phyloP scores from a whole-genome alignment of 2,113 vertebrate genomes.

The Rynchops niger region DNA sequence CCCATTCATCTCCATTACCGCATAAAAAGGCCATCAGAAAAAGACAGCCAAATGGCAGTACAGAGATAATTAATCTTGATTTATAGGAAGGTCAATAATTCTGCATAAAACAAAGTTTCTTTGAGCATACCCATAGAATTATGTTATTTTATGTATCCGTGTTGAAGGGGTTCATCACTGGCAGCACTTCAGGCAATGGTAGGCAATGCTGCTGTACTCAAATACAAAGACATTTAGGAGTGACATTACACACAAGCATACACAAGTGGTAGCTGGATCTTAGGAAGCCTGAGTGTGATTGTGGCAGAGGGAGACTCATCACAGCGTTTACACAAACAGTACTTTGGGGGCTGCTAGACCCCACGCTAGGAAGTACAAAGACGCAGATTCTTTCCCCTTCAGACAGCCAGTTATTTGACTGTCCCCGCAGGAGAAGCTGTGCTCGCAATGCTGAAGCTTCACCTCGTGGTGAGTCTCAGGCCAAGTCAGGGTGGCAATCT shows the following conservation, averaged over 20 bases:
- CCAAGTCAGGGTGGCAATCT: not conserved
- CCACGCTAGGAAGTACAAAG: not conserved
- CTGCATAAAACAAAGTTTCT: not conserved
- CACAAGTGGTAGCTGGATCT: not conserved
- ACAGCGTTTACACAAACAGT: not conserved
- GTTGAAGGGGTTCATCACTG: not conserved
- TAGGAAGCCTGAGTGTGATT: not conserved
- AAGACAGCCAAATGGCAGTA: not conserved
- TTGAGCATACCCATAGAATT: fast-evolving
- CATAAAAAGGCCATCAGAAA: not conserved
- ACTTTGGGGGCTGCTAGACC: not conserved
- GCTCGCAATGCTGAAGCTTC: not conserved
- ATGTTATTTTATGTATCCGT: not conserved
- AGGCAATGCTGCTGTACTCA: not conserved
- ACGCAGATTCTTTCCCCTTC: no score
- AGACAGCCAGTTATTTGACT: not conserved
- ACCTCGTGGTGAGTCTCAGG: not conserved
- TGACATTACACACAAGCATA: fast-evolving
- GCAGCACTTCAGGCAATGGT: not conserved
- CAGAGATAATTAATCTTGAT: not conserved
- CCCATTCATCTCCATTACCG: not conserved
- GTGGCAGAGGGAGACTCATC: not conserved
- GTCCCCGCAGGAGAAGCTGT: not conserved
- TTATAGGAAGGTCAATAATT: not conserved
- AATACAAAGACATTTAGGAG: not conserved